Evolutionary conservation across 2,888 invertebrate species (phyloP).

Genomic region (Poecilobothrus nobilitatus): DNA sequence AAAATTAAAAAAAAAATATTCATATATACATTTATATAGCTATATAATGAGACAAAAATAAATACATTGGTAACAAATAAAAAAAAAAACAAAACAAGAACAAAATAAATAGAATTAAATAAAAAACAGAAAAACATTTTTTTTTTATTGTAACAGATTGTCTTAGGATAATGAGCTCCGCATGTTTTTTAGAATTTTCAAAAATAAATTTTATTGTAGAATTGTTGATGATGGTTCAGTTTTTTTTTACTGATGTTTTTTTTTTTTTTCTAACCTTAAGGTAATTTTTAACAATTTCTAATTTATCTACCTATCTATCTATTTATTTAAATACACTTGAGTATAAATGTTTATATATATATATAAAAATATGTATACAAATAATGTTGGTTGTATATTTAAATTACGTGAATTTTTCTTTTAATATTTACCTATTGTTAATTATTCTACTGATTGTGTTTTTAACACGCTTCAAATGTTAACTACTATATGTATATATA

Average conservation of each 20-base stretch:
- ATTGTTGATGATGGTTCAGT: neutral
- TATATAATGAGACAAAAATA: too few species aligned
- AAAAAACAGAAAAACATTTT: too few species aligned
- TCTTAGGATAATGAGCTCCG: too few species aligned
- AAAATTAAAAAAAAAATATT: too few species aligned
- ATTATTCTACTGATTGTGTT: neutral
- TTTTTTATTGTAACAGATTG: too few species aligned
- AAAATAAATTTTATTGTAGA: too few species aligned
- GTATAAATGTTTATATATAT: neutral
- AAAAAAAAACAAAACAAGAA: too few species aligned
- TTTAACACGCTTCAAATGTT: neutral
- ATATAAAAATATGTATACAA: neutral
- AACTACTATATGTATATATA: neutral
- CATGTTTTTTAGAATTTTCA: neutral
- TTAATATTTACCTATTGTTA: neutral
- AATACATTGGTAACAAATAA: too few species aligned
- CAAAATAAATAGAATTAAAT: too few species aligned
- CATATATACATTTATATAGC: too few species aligned
- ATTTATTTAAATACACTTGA: too few species aligned
- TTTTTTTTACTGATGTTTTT: neutral
- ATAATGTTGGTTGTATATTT: too few species aligned
- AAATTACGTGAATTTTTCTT: neutral
- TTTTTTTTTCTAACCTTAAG: neutral
- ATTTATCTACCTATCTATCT: neutral
- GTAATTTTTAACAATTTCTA: neutral